Conservation (phyloP, 1,140 invertebrate genomes). For the Caenorhabditis latens region DNA sequence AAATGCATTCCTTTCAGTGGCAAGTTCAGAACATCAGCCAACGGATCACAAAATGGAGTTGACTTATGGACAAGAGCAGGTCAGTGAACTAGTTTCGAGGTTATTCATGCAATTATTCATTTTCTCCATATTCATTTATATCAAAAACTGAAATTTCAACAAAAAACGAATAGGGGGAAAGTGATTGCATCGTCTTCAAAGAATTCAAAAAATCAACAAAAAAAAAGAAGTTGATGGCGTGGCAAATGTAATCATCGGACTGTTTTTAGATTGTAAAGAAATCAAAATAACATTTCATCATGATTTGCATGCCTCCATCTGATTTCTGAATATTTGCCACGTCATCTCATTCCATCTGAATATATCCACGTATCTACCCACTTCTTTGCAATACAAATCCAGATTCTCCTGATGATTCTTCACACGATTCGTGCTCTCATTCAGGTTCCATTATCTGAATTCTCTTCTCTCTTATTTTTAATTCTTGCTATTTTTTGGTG, state of each 20-base stretch:
- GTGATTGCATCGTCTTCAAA: too few species aligned
- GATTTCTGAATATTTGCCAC: not conserved
- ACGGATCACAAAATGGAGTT: constrained; percentile 27
- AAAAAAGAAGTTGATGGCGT: not conserved
- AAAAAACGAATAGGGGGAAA: too few species aligned
- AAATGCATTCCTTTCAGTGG: constrained; percentile 20
- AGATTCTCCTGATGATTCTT: constrained; percentile 48
- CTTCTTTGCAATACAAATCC: constrained; percentile 32
- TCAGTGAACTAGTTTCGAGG: not conserved
- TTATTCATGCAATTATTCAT: too few species aligned
- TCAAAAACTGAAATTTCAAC: too few species aligned
- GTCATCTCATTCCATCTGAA: not conserved
- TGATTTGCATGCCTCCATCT: too few species aligned
- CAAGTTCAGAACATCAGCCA: constrained; percentile 31
- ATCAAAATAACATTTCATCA: not conserved
- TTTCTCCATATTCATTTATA: too few species aligned
- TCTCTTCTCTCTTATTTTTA: not conserved
- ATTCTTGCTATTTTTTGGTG: not conserved
- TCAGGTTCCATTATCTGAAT: constrained; percentile 53
- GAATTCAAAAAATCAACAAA: too few species aligned
- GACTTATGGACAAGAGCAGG: constrained; percentile 41
- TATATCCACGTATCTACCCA: not conserved
- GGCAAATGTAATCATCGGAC: not conserved
- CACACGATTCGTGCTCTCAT: constrained; percentile 50
- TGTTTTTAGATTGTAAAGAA: not conserved